phyloP scores from a whole-genome alignment of 2,797 vertebrate genomes.

The Enteromius unitaeniatus region DNA sequence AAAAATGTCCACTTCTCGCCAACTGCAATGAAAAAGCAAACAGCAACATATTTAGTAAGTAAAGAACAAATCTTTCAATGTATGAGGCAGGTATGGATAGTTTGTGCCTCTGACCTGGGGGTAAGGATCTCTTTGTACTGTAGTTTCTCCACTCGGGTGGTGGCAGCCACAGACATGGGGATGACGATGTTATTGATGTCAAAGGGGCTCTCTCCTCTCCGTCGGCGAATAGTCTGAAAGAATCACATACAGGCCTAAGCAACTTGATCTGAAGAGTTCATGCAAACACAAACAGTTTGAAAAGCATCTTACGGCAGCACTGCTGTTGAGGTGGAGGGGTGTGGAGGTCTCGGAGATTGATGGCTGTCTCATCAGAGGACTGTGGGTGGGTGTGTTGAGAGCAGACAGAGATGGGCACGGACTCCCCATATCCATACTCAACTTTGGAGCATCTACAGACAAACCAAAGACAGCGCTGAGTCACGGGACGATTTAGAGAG shows the following conservation, averaged over 20 bases:
- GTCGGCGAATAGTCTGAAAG: conserved; percentile 76
- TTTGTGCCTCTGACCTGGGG: conserved; percentile 76
- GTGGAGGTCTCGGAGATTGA: conserved; percentile 79
- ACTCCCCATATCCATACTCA: conserved; percentile 77
- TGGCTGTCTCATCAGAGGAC: conserved; percentile 80
- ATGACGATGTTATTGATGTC: conserved; percentile 93
- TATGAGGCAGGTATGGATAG: not conserved
- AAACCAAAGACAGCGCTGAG: not conserved
- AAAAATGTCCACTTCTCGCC: conserved; percentile 84
- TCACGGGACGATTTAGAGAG: not conserved
- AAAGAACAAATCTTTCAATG: not conserved
- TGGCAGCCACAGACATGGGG: conserved; percentile 90
- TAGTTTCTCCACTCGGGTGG: conserved; percentile 87
- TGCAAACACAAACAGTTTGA: not conserved
- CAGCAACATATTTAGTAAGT: not conserved
- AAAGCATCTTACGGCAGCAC: conserved; percentile 71
- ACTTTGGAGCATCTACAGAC: conserved; percentile 70
- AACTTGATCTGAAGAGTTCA: not conserved
- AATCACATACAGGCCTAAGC: conserved; percentile 2
- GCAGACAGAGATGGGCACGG: conserved; percentile 68
- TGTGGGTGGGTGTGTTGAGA: conserved; percentile 72
- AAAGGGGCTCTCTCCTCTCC: conserved; percentile 86
- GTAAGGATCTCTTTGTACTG: conserved; percentile 92
- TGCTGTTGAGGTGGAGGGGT: conserved; percentile 68
- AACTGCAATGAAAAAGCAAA: conserved; percentile 73